Conservation (phyloP, 2,797 vertebrate species). For the Bryconaethiops microstoma region DNA sequence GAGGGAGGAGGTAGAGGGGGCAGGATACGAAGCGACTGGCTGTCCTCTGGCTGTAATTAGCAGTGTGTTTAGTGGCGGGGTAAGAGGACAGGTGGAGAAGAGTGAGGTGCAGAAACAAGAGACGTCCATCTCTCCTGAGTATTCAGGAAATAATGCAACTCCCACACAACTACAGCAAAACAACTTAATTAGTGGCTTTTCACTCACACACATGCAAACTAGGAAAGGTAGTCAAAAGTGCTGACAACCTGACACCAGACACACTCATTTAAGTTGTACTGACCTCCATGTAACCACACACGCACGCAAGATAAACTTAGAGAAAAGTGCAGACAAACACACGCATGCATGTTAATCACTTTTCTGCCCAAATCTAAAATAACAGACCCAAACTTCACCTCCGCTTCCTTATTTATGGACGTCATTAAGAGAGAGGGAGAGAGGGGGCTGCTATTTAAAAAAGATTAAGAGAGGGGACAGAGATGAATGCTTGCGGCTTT, state of each 20-base stretch:
- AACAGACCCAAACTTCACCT: conserved; percentile 38
- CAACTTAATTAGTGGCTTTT: not conserved
- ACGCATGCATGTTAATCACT: conserved; percentile 19
- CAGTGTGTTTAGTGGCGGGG: not conserved
- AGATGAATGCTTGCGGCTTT: conserved; percentile 58
- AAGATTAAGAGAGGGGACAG: conserved; percentile 57
- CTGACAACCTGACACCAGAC: not conserved
- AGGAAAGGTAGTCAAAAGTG: conserved; percentile 23
- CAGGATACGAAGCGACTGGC: conserved; percentile 28
- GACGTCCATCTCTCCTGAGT: conserved; percentile 15
- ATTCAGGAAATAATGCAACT: conserved; percentile 34
- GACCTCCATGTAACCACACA: conserved; percentile 23
- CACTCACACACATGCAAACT: not conserved
- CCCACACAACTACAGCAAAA: conserved; percentile 45
- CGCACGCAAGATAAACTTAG: conserved; percentile 2
- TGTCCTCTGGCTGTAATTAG: conserved; percentile 37
- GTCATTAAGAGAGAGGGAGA: conserved; percentile 55
- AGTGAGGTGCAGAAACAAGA: conserved; percentile 19
- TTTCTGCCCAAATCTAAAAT: conserved; percentile 3
- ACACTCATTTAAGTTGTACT: not conserved
- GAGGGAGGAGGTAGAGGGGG: conserved; percentile 11
- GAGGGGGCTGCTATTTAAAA: conserved; percentile 61
- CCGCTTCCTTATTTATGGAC: conserved; percentile 54
- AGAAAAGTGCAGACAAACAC: not conserved
- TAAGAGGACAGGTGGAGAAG: conserved; percentile 44